These are phyloP conservation scores for Drosophila hydei DNA, from an alignment of 1,140 invertebrate genomes.

Conservation along the genomic window DNA sequence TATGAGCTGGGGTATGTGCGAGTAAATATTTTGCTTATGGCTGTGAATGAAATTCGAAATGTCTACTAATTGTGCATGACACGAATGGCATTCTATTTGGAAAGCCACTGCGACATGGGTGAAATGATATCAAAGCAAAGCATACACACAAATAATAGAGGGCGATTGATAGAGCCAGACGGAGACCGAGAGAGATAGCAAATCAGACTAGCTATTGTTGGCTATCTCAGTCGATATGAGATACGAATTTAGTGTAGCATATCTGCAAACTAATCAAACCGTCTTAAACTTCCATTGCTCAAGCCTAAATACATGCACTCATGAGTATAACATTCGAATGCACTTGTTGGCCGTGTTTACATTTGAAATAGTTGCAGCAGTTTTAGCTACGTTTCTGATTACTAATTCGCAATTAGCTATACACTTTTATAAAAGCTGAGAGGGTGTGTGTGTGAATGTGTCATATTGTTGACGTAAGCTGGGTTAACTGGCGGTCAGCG, in stretches of 20 bases:
- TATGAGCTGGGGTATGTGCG: conserved; percentile 14
- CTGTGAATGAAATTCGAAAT: conserved; percentile 52
- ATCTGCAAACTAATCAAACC: conserved; percentile 32
- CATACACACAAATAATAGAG: too few relatives aligned
- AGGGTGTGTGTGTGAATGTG: conserved; percentile 37
- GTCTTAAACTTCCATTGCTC: conserved; percentile 34
- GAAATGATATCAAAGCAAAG: conserved; percentile 1
- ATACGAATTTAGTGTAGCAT: conserved; percentile 1
- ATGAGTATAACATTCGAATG: background rate
- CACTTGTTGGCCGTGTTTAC: conserved; percentile 53
- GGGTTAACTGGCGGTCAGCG: background rate
- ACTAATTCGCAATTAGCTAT: conserved; percentile 38
- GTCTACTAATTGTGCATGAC: conserved; percentile 75
- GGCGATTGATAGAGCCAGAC: background rate
- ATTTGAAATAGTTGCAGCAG: conserved; percentile 44
- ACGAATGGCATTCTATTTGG: conserved; percentile 58
- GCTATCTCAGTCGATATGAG: conserved; percentile 14
- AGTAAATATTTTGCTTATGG: conserved; percentile 1
- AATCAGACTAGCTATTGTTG: background rate
- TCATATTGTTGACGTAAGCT: conserved; percentile 45
- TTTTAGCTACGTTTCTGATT: conserved; percentile 48
- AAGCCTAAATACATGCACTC: conserved; percentile 1
- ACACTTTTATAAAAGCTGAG: background rate
- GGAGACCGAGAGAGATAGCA: background rate
- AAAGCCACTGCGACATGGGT: conserved; percentile 36